These are phyloP conservation scores for Trogon melanurus DNA, from an alignment of 2,113 vertebrate species.

Conservation along the genomic window DNA sequence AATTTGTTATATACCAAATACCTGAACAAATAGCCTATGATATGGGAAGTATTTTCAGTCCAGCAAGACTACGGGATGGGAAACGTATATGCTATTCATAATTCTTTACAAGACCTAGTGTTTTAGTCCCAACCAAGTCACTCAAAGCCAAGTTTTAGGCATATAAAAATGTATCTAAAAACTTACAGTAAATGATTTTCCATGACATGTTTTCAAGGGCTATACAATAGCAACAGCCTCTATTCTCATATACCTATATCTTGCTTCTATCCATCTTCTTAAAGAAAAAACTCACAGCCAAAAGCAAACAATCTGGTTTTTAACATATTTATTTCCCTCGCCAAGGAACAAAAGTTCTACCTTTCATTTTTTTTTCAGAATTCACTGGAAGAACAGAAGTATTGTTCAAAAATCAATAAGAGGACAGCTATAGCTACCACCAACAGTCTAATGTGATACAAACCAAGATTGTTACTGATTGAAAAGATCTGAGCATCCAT, in stretches of 20 bases:
- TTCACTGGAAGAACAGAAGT: background rate
- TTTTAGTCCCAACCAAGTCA: background rate
- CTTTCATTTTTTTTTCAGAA: background rate
- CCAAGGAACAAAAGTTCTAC: background rate
- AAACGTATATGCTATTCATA: background rate
- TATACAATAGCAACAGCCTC: background rate
- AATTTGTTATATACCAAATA: background rate
- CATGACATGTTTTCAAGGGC: background rate
- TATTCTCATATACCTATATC: background rate
- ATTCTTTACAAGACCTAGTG: background rate
- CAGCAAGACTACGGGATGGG: background rate
- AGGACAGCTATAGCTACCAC: background rate
- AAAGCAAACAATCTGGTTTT: background rate
- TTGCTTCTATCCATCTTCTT: background rate
- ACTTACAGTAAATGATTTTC: background rate
- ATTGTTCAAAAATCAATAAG: background rate
- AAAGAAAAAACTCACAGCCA: background rate
- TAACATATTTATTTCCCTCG: background rate
- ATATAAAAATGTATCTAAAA: background rate
- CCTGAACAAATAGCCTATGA: background rate
- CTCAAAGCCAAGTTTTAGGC: background rate
- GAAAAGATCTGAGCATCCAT: background rate
- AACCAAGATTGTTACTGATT: background rate
- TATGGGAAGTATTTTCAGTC: background rate
- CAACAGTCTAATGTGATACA: background rate